A percentile compares a stretch with the other conserved stretches of the same genome.
phyloP scores from a whole-genome alignment of 2,797 vertebrate species.

The Centroberyx gerrardi region DNA sequence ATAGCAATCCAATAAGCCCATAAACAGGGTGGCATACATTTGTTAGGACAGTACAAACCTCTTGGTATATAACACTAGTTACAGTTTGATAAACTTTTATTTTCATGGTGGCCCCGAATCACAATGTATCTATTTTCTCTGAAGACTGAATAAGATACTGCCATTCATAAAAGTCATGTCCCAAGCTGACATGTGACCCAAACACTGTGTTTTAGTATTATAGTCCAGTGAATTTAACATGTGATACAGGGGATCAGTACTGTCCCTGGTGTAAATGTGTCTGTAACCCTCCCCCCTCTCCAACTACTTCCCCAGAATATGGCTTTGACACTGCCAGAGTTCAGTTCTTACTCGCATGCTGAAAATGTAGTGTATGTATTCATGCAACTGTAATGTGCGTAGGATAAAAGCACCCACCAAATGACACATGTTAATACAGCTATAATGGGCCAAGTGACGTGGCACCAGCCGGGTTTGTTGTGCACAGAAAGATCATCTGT shows the following conservation, averaged over 20 bases:
- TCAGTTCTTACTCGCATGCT: too few relatives aligned
- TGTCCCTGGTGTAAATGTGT: background rate
- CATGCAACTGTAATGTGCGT: background rate
- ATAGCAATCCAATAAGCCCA: background rate
- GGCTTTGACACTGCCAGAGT: too few relatives aligned
- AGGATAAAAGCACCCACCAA: background rate
- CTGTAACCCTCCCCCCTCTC: background rate
- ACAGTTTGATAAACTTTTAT: background rate
- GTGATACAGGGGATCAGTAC: background rate
- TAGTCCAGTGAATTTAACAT: background rate
- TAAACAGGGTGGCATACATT: background rate
- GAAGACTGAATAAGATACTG: too few relatives aligned
- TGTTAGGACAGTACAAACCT: too few relatives aligned
- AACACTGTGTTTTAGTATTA: too few relatives aligned
- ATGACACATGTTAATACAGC: background rate
- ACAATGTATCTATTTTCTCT: background rate
- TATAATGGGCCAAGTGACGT: background rate
- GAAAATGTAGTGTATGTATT: too few relatives aligned
- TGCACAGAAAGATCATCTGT: slow-evolving; percentile 16
- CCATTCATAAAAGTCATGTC: background rate
- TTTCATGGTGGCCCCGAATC: background rate
- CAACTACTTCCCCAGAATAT: background rate
- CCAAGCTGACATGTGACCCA: background rate
- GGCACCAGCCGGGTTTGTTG: background rate
- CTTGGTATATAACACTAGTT: background rate